Percentiles rank a stretch among this genome's conserved stretches.
These are phyloP conservation scores for Eueremaeus valkanovi DNA, from an alignment of 2,888 invertebrate genomes.

Conservation along the genomic window DNA sequence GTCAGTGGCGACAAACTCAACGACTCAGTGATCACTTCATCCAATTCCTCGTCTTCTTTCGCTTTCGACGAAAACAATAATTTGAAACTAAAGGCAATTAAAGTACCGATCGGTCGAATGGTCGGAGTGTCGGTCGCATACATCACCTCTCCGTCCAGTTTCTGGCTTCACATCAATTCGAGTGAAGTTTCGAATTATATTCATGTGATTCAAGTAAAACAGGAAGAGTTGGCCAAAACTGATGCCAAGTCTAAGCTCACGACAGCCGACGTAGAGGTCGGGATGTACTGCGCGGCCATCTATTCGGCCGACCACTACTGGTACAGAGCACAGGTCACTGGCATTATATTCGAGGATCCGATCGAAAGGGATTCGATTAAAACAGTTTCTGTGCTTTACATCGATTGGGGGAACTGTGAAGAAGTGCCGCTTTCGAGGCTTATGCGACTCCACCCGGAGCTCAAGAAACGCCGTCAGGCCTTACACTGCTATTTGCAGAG, in stretches of 20 bases:
- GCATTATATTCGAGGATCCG: not conserved
- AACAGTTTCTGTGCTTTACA: not conserved
- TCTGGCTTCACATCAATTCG: not conserved
- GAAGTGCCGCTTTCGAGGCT: not conserved
- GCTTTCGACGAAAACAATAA: not conserved
- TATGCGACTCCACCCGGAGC: not conserved
- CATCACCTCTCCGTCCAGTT: not conserved
- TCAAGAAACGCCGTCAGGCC: not conserved
- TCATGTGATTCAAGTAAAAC: conserved; percentile 13
- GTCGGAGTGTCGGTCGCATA: not conserved
- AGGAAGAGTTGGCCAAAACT: not conserved
- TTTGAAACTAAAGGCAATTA: not conserved
- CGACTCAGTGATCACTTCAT: not conserved
- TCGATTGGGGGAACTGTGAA: conserved; percentile 26
- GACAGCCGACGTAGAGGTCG: not conserved
- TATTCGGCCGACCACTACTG: not conserved
- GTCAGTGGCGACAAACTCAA: not conserved
- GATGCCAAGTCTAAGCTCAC: not conserved
- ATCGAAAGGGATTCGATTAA: conserved; percentile 1
- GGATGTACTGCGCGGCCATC: conserved; percentile 6
- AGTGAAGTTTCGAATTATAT: not conserved
- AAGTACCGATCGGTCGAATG: not conserved
- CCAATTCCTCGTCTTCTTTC: not conserved
- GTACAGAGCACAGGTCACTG: conserved; percentile 16
- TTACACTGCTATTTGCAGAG: conserved; percentile 4